These are phyloP conservation scores for Apamea crenata DNA, from an alignment of 2,888 invertebrate species.

Conservation along the genomic window DNA sequence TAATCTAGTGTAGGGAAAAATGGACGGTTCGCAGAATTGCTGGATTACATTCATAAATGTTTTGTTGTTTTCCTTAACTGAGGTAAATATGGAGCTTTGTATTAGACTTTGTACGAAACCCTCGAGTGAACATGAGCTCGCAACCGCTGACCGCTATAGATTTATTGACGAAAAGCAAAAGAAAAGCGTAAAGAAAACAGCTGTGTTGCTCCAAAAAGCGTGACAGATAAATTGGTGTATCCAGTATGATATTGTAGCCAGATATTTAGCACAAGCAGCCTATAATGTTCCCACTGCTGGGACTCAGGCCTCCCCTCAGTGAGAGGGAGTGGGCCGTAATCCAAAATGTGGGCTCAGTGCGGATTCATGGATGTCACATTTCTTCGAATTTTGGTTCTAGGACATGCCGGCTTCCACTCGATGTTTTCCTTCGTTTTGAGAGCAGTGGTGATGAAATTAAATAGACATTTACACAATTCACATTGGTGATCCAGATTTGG, in stretches of 20 bases:
- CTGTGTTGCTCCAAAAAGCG: not conserved
- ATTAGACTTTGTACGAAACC: not conserved
- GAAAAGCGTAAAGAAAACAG: not conserved
- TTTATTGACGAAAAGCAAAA: not conserved
- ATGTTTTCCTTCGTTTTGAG: not conserved
- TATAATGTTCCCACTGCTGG: not conserved
- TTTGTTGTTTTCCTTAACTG: constrained; percentile 62
- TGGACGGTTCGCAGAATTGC: constrained; percentile 59
- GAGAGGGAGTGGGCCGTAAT: not conserved
- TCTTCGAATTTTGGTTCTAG: not conserved
- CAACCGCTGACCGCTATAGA: not conserved
- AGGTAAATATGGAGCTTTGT: not conserved
- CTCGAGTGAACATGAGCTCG: not conserved
- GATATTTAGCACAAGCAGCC: not conserved
- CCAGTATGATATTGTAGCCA: not conserved
- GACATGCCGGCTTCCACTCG: not conserved
- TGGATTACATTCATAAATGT: constrained; percentile 36
- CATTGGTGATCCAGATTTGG: too few relatives aligned
- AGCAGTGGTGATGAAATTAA: not conserved
- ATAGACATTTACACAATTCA: too few relatives aligned
- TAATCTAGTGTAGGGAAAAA: constrained; percentile 60
- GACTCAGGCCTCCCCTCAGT: not conserved
- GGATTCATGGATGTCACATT: not conserved
- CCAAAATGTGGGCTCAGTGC: not conserved
- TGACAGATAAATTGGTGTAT: not conserved